Evolutionary conservation across 1,140 invertebrate species (phyloP), one percentile per base, ranked within the genome.

Genomic region (Harpegnathos saltator): DNA sequence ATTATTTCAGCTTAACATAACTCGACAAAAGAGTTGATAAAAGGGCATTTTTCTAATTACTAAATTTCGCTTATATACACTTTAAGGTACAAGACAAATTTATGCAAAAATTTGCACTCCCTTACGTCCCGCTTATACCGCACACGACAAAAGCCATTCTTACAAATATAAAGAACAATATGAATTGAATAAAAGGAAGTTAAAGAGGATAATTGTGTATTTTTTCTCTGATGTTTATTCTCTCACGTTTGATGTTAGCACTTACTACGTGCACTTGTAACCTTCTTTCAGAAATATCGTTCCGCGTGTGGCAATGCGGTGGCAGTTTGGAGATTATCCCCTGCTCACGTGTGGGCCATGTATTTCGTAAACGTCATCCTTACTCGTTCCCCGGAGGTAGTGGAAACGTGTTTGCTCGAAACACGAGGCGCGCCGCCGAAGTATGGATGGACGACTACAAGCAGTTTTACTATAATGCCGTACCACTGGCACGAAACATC

Each of bases 381-480:
- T 99, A 99, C 93, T 98, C 98, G 54, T 99, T 99, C 94, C 97
- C 98, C 0, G 98, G 98, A 0, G 98, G 98, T 9, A 98, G 97
- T 56, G 98, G 98, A 19, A 98, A 97, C 85, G 97, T 98, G 26
- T 98, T 98, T 91, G 97, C 97, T 1, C 95, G 97, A 85, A 98
- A 99, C 93, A 98, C 98, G 12, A 94, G 97, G 83, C 94, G 98
- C 65, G 97, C 97, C 1, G 97, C 97, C n/a, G 98, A 99, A 94
- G 98, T 99, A 56, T 99, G 98, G 98, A 98, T 99, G 97, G 98
- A 98, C 91, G 97, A 98, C 75, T 99, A 98, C 94, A 99, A 99
- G 93, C 96, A 98, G 85, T 97, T 97, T 92, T 98, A 98, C 92
- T 99, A 98, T 91, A 96, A 97, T 59, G 96, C 97, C 38, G 97